Base-by-base conservation (phyloP, 2,113 vertebrate species). In the Toxotes jaculatrix region DNA sequence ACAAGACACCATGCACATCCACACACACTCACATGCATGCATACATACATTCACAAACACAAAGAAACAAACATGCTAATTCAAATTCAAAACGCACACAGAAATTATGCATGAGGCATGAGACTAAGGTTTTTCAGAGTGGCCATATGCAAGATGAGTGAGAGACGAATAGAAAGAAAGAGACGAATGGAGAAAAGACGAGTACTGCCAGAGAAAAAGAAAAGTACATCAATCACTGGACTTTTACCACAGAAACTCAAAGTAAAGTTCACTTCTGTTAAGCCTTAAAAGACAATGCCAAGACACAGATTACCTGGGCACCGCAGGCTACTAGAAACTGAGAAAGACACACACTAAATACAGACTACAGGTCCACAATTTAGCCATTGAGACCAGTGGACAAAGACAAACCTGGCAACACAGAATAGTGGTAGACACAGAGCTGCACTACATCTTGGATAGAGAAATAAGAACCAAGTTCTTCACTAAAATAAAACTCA, bases 61-160 rank as follows among this genome's bases (percentile, higher is more conserved):
- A 21, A 4, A 68, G 75, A 68, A 77, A 80, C 23, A 27, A 4
- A 42, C 27, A 47, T 51, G 13, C 17, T n/a, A 17, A 56, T n/a
- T 38, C 55, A 81, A 67, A 45, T 57, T 17, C 32, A 32, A 31
- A 64, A 38, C 63, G 0, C 42, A 57, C 36, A 71, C 7, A 68
- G 80, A 72, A 82, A 80, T 85, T 21, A 87, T 80, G 68, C 19
- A 85, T 79, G 64, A 78, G n/a, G 53, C 8, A 49, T 63, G 51
- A 77, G 47, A 59, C 16, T 17, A 11, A 23, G 40, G 27, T 60
- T 80, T 81, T 67, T 55, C 19, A 62, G 47, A 49, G 51, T 19
- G 12, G 59, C 49, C 42, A 21, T 27, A 45, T 75, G 69, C 13
- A 36, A 59, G 17, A 71, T 0, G 7, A 63, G 32, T 14, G 53